phyloP scores from a whole-genome alignment of 1,140 invertebrate genomes.

The Sipha flava region DNA sequence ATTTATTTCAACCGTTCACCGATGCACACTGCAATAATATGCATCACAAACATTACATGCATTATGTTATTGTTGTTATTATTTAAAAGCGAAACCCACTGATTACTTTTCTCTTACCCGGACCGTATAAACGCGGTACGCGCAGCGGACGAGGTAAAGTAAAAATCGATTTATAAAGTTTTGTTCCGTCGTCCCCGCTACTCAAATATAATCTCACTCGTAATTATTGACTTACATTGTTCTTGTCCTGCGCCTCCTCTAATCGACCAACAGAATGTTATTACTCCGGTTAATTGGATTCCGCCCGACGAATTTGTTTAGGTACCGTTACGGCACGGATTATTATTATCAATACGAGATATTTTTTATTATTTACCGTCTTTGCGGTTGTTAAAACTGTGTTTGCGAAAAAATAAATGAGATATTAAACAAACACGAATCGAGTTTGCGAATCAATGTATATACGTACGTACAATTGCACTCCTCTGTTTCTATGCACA shows the following conservation, averaged over 20 bases:
- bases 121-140: neutral
- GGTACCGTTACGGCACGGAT: neutral
- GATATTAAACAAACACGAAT: neutral
- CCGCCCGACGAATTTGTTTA: neutral
- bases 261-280: slow-evolving; percentile 2
- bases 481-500: neutral
- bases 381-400: neutral
- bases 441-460: neutral
- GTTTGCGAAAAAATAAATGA: neutral
- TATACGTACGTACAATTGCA: too few relatives aligned
- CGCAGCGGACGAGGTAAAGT: neutral
- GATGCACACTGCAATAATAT: too few relatives aligned
- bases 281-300: slow-evolving; percentile 9
- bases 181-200: too few relatives aligned
- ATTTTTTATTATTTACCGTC: neutral
- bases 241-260: neutral
- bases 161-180: slow-evolving; percentile 2
- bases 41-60: too few relatives aligned
- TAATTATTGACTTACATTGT: neutral
- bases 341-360: neutral
- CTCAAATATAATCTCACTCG: neutral
- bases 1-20: too few relatives aligned
- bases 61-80: neutral
- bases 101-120: neutral
- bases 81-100: neutral